Evolutionary conservation across 2,888 invertebrate genomes (phyloP).

Genomic region (Uloborus plumipes): DNA sequence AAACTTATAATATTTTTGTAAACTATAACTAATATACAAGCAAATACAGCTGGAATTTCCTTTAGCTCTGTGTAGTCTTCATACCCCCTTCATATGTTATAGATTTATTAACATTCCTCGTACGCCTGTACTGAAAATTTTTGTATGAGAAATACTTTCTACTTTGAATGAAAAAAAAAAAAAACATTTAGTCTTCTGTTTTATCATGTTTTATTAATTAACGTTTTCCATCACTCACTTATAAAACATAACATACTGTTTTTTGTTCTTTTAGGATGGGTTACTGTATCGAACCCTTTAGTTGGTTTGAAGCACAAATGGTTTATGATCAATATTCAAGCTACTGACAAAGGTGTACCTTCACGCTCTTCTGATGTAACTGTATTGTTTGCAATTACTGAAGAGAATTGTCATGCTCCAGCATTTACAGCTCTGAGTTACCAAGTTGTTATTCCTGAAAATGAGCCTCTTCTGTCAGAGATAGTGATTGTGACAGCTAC

Average conservation of each 20-base stretch:
- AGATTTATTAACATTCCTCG: no score
- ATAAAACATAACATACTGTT: not conserved
- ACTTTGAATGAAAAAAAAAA: no score
- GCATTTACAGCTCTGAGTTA: constrained; percentile 85
- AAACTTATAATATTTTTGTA: no score
- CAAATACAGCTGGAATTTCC: no score
- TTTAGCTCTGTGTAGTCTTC: no score
- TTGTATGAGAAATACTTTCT: no score
- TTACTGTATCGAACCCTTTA: constrained; percentile 78
- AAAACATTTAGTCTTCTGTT: no score
- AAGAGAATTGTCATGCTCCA: constrained; percentile 85
- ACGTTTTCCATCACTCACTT: not conserved
- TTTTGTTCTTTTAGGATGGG: constrained; percentile 75
- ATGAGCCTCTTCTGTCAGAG: constrained; percentile 86
- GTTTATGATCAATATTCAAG: constrained; percentile 81
- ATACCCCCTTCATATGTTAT: no score
- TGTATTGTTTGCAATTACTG: constrained; percentile 84
- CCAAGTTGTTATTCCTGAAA: constrained; percentile 92
- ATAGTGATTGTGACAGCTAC: constrained; percentile 87
- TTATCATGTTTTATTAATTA: no score
- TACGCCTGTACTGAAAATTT: no score
- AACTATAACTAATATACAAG: no score
- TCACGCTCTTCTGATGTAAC: constrained; percentile 83
- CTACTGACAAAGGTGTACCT: constrained; percentile 89
- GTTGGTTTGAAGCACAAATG: constrained; percentile 73